Evolutionary conservation across 2,113 vertebrate species (phyloP).

Genomic region (Sitta europaea): DNA sequence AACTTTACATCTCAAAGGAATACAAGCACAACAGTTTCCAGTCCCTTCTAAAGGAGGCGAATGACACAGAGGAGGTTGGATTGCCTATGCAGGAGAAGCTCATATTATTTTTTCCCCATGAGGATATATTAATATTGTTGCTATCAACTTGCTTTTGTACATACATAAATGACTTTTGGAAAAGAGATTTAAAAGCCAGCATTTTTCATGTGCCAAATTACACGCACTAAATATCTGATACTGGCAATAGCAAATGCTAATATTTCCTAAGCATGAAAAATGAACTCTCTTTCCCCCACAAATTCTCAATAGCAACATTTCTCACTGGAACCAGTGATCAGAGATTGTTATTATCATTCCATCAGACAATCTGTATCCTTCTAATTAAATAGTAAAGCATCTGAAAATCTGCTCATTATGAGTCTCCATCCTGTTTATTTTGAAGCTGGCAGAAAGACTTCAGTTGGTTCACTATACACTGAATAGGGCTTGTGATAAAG

Average conservation of each 20-base stretch:
- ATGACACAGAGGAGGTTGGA: neutral
- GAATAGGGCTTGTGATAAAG: neutral
- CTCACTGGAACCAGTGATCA: neutral
- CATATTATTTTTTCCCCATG: neutral
- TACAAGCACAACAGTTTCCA: constrained; percentile 63
- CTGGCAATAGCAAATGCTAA: neutral
- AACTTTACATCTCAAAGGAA: constrained; percentile 58
- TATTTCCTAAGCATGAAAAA: neutral
- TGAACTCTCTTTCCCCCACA: neutral
- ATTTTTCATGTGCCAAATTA: constrained; percentile 15
- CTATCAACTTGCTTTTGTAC: constrained; percentile 16
- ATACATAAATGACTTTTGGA: neutral
- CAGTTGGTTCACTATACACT: neutral
- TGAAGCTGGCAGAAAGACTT: neutral
- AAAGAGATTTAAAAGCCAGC: constrained; percentile 9
- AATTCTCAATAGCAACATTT: neutral
- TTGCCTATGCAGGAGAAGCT: neutral
- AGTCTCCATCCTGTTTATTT: neutral
- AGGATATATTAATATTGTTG: neutral
- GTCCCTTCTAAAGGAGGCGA: constrained; percentile 16
- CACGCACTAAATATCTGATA: neutral
- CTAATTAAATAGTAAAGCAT: neutral
- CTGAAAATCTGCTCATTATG: neutral
- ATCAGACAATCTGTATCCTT: neutral
- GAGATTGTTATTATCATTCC: neutral